Percentiles rank a stretch among this genome's conserved stretches.
These are phyloP conservation scores for Genyomyrus donnyi DNA, from an alignment of 2,113 vertebrate species.

Conservation along the genomic window DNA sequence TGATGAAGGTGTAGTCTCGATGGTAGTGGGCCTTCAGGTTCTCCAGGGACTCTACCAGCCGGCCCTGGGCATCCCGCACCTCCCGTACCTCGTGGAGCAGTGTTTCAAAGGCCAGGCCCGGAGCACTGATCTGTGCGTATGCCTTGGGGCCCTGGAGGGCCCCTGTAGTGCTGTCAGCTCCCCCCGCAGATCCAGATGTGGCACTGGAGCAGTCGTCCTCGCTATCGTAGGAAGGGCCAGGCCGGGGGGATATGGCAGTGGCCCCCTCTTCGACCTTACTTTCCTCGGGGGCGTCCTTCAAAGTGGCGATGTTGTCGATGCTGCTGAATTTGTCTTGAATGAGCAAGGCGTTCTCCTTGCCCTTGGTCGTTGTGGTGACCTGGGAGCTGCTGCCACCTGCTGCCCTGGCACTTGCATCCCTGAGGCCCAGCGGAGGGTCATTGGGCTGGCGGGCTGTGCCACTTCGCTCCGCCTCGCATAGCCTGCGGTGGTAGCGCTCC, in stretches of 20 bases:
- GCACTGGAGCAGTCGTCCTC: slow-evolving; percentile 97
- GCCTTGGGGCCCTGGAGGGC: slow-evolving; percentile 81
- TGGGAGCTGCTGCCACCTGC: slow-evolving; percentile 92
- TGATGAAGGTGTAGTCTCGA: slow-evolving; percentile 84
- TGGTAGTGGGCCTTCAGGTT: slow-evolving; percentile 86
- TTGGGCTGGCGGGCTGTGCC: slow-evolving; percentile 89
- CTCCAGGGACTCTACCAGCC: slow-evolving; percentile 88
- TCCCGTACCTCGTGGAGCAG: slow-evolving; percentile 90
- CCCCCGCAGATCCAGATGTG: slow-evolving; percentile 87
- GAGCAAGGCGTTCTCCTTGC: slow-evolving; percentile 85
- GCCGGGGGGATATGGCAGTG: slow-evolving; percentile 68
- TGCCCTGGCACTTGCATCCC: slow-evolving; percentile 92
- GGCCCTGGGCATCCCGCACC: slow-evolving; percentile 78
- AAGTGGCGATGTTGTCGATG: slow-evolving; percentile 84
- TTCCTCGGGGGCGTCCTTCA: slow-evolving; percentile 88
- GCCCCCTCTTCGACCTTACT: slow-evolving; percentile 73
- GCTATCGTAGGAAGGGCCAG: slow-evolving; percentile 87
- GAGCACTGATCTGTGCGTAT: slow-evolving; percentile 78
- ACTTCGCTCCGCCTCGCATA: slow-evolving; percentile 90
- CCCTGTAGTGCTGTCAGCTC: slow-evolving; percentile 84
- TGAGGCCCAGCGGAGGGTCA: slow-evolving; percentile 94
- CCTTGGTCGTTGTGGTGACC: slow-evolving; percentile 88
- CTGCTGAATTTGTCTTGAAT: slow-evolving; percentile 92
- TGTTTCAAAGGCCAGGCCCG: slow-evolving; percentile 78
- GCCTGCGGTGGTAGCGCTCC: slow-evolving; percentile 87